A percentile compares a stretch with the other conserved stretches of the same genome.
These are phyloP conservation scores for Diadophis punctatus DNA, from an alignment of 2,113 vertebrate species.

Conservation along the genomic window DNA sequence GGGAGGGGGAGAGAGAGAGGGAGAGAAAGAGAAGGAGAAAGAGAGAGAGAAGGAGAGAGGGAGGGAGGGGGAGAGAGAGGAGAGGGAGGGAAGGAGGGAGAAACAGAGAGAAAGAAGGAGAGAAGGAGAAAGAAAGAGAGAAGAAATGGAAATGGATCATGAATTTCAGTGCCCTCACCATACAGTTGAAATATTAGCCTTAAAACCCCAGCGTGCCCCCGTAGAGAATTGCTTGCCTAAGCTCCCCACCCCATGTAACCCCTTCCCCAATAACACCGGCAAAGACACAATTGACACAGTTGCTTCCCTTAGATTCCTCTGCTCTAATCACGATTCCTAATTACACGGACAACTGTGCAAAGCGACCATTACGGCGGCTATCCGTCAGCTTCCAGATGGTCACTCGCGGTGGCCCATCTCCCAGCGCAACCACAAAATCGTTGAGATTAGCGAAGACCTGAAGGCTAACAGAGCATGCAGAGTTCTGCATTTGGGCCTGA, in stretches of 20 bases:
- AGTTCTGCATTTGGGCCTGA: neutral
- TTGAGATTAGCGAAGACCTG: neutral
- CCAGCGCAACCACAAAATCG: neutral
- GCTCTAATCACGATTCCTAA: neutral
- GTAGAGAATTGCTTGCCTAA: no score
- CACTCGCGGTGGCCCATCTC: neutral
- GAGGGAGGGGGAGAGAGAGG: no score
- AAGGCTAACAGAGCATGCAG: neutral
- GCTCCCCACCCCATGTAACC: neutral
- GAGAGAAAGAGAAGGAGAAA: no score
- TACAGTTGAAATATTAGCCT: neutral
- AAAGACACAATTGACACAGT: neutral
- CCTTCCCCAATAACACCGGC: neutral
- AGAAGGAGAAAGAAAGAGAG: accelerated
- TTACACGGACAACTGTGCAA: slow-evolving; percentile 19
- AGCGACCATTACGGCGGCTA: neutral
- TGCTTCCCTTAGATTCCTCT: neutral
- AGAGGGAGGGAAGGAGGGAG: neutral
- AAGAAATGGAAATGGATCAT: neutral
- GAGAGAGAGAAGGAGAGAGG: no score
- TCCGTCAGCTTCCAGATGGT: slow-evolving; percentile 6
- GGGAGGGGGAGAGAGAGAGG: no score
- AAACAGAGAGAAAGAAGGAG: neutral
- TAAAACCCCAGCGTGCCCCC: neutral
- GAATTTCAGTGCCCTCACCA: neutral